A percentile compares a stretch with the other conserved stretches of the same genome.
Evolutionary conservation across 2,888 invertebrate genomes (phyloP).

Genomic region (Allacma fusca): DNA sequence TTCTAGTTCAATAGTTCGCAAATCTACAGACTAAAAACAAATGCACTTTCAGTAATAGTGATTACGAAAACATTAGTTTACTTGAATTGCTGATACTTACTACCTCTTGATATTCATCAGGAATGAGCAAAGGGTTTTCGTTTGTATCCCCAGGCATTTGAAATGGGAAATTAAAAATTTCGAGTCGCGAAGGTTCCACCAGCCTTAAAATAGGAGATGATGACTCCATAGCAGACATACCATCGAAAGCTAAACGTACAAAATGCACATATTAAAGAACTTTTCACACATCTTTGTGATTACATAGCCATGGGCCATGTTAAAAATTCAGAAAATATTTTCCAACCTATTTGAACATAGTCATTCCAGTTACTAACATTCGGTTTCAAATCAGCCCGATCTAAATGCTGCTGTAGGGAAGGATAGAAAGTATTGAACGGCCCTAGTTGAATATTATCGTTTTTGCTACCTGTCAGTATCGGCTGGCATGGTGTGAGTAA

Average conservation of each 20-base stretch:
- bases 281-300: too few relatives aligned
- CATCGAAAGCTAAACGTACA: slow-evolving; percentile 11
- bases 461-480: slow-evolving; percentile 50
- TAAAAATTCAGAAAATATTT: too few relatives aligned
- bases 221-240: background rate
- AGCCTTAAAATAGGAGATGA: slow-evolving; percentile 18
- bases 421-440: slow-evolving; percentile 54
- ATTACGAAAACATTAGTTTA: too few relatives aligned
- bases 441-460: slow-evolving; percentile 42
- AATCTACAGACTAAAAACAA: background rate
- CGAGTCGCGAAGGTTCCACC: slow-evolving; percentile 25
- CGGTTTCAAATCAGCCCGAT: slow-evolving; percentile 29
- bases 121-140: slow-evolving; percentile 38
- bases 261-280: background rate
- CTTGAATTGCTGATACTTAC: too few relatives aligned
- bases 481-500: slow-evolving; percentile 49
- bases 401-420: slow-evolving; percentile 35
- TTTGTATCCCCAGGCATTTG: slow-evolving; percentile 20
- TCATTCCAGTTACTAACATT: slow-evolving; percentile 47
- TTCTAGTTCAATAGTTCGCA: background rate
- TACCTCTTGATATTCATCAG: slow-evolving; percentile 28
- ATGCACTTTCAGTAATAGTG: background rate
- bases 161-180: slow-evolving; percentile 37
- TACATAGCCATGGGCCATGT: too few relatives aligned
- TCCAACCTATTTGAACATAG: slow-evolving; percentile 45